These are phyloP conservation scores for Argentina silus DNA, from an alignment of 2,797 vertebrate genomes.

Conservation along the genomic window DNA sequence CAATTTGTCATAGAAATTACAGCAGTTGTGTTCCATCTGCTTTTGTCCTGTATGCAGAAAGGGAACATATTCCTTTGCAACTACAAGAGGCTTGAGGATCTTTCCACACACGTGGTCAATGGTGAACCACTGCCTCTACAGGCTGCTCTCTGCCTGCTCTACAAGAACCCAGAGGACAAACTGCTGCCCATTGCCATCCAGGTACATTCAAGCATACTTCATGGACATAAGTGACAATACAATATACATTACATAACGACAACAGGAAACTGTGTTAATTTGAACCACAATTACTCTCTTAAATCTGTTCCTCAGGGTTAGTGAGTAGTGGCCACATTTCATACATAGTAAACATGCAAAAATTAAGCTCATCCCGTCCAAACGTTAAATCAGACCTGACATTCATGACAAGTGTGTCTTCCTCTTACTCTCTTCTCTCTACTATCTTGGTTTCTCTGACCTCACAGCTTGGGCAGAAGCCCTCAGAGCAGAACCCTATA, in stretches of 20 bases:
- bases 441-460: background rate
- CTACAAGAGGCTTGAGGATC: slow-evolving; percentile 62
- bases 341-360: no score
- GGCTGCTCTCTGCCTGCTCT: slow-evolving; percentile 61
- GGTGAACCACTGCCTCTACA: slow-evolving; percentile 58
- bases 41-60: slow-evolving; percentile 48
- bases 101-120: slow-evolving; percentile 50
- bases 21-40: background rate
- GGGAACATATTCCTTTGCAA: slow-evolving; percentile 72
- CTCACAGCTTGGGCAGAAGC: slow-evolving; percentile 74
- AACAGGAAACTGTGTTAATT: no score
- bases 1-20: background rate
- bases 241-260: no score
- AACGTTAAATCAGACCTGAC: no score
- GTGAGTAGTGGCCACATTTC: no score
- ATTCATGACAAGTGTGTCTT: no score
- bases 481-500: slow-evolving; percentile 73
- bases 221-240: background rate
- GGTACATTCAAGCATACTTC: slow-evolving; percentile 45
- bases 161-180: slow-evolving; percentile 44
- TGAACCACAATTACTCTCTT: no score
- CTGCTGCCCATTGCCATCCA: slow-evolving; percentile 71
- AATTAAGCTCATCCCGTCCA: no score
- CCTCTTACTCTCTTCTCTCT: background rate
- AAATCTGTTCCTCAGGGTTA: no score